These are phyloP conservation scores for Jaculus jaculus DNA, from an alignment of 2,113 vertebrate species.

Conservation along the genomic window DNA sequence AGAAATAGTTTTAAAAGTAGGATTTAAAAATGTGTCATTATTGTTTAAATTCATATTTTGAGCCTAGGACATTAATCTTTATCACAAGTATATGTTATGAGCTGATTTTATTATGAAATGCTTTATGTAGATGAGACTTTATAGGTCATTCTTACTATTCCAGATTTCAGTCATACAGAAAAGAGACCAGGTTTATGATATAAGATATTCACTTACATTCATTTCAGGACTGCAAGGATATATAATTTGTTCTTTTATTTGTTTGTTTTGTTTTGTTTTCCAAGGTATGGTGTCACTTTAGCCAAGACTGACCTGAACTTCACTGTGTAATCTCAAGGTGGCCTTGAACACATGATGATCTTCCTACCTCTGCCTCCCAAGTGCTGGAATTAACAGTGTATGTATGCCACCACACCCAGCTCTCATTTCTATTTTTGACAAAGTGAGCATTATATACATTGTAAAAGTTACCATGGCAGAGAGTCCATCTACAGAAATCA, in stretches of 20 bases:
- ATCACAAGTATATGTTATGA: neutral
- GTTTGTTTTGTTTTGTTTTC: no score
- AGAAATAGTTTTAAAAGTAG: neutral
- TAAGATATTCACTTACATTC: neutral
- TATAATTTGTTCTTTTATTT: neutral
- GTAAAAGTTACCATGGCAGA: neutral
- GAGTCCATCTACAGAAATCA: no score
- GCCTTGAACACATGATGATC: no score
- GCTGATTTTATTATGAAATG: slow-evolving; percentile 9
- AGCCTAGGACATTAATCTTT: slow-evolving; percentile 25
- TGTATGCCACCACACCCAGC: no score
- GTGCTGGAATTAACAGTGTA: no score
- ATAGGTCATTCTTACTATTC: neutral
- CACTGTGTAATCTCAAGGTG: no score
- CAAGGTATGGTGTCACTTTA: no score
- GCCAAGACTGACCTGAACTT: no score
- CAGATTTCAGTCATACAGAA: neutral
- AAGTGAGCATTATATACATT: neutral
- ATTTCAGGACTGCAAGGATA: neutral
- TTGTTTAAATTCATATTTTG: slow-evolving; percentile 4
- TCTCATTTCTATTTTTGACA: no score
- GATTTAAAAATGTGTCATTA: neutral
- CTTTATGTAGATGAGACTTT: neutral
- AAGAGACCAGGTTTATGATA: neutral
- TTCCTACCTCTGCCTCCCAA: no score